Percentiles rank a stretch among this genome's conserved stretches.
These are phyloP conservation scores for Ichneumoninae sp. DNA, from an alignment of 2,888 invertebrate genomes.

Conservation along the genomic window DNA sequence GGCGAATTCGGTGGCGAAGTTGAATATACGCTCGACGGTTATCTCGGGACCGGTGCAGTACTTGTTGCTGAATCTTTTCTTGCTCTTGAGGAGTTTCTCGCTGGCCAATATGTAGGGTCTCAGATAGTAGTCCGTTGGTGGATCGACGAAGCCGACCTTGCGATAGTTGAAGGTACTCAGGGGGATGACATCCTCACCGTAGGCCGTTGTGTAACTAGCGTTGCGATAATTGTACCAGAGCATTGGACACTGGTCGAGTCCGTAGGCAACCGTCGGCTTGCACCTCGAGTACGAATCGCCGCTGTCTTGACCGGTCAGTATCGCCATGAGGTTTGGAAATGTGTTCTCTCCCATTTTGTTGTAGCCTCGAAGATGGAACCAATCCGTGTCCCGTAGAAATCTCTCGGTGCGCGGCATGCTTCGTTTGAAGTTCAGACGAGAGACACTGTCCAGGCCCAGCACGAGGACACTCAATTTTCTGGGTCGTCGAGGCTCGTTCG, in stretches of 20 bases:
- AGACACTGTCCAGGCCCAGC: constrained; percentile 94
- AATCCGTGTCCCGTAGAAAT: constrained; percentile 89
- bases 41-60: constrained; percentile 88
- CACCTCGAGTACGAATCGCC: constrained; percentile 85
- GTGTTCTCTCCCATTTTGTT: constrained; percentile 94
- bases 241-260: constrained; percentile 89
- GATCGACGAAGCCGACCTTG: constrained; percentile 89
- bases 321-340: constrained; percentile 94
- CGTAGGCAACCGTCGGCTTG: constrained; percentile 84
- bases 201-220: constrained; percentile 91
- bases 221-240: constrained; percentile 91
- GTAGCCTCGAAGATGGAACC: constrained; percentile 91
- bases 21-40: constrained; percentile 89
- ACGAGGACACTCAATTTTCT: constrained; percentile 89
- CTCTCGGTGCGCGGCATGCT: constrained; percentile 90
- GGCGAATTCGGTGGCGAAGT: constrained; percentile 89
- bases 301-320: constrained; percentile 89
- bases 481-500: constrained; percentile 18
- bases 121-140: constrained; percentile 93
- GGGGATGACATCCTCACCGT: constrained; percentile 90
- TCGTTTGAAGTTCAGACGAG: constrained; percentile 90
- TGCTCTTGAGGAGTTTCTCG: constrained; percentile 85
- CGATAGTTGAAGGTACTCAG: constrained; percentile 92
- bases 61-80: constrained; percentile 84
- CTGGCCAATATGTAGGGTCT: constrained; percentile 90